A percentile compares a stretch with the other conserved stretches of the same genome.
These are phyloP conservation scores for Bibio marci DNA, from an alignment of 2,888 invertebrate genomes.

Conservation along the genomic window DNA sequence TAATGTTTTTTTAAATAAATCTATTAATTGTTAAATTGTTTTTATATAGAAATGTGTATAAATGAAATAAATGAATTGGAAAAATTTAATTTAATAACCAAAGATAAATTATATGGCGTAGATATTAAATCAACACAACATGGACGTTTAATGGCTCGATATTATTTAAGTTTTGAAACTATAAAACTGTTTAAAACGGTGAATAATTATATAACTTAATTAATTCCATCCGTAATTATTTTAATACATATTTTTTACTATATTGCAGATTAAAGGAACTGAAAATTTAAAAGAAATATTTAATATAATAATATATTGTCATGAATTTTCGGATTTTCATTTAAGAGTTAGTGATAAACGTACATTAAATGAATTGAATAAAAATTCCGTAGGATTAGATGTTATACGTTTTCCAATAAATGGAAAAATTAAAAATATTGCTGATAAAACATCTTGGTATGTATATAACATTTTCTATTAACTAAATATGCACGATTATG, in stretches of 20 bases:
- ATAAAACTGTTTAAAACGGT: constrained; percentile 55
- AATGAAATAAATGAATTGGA: constrained; percentile 50
- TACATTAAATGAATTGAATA: constrained; percentile 49
- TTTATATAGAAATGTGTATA: constrained; percentile 46
- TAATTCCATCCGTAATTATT: constrained; percentile 3
- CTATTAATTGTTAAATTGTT: too few relatives aligned
- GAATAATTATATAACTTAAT: too few relatives aligned
- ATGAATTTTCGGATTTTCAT: constrained; percentile 50
- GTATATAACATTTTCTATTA: constrained; percentile 9
- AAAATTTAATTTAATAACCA: constrained; percentile 41
- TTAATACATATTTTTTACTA: not conserved
- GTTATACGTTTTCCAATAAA: constrained; percentile 51
- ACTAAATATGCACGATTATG: too few relatives aligned
- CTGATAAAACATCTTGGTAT: constrained; percentile 65
- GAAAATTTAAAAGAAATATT: constrained; percentile 39
- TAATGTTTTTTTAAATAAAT: too few relatives aligned
- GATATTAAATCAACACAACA: constrained; percentile 42
- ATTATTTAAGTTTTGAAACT: constrained; percentile 51
- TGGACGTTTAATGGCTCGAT: constrained; percentile 55
- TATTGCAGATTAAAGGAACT: constrained; percentile 35
- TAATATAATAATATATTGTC: constrained; percentile 37
- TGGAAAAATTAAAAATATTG: constrained; percentile 49
- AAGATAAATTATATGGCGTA: constrained; percentile 36
- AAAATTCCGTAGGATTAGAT: constrained; percentile 32
- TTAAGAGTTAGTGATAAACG: constrained; percentile 52